Evolutionary conservation across 2,797 vertebrate species (phyloP), one percentile per base, ranked within the genome.

Genomic region (Halcyon badia): DNA sequence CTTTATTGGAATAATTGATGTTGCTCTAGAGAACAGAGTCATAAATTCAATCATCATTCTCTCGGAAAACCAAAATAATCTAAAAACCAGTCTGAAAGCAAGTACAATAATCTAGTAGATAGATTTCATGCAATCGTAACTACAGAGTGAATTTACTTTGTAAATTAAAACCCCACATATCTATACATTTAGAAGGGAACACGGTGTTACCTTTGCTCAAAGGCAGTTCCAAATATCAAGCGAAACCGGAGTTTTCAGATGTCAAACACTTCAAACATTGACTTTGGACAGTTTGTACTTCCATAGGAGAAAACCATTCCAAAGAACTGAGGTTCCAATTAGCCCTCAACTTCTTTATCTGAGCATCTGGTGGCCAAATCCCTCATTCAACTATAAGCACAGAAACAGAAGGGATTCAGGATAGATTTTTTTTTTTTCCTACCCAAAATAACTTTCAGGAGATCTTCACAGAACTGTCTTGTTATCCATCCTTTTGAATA

Each of bases 1-100:
- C 80, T 90, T 96, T 96, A 94, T 92, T 95, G 61, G 88, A 95
- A 93, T 93, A 96, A 95, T 66, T 96, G 86, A 94, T 94, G 93
- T 83, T 95, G 77, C 91, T 93, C 81, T 65, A 93, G 66, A 91
- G 86, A 97, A 78, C 71, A 82, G 7, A 44, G 78, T 64, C 57
- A 84, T 95, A 94, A 91, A 97, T 92, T 84, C 1, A 1, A 94
- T 86, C 82, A 83, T 70, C 81, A 70, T 89, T 86, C 84, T 84
- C 71, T 76, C 69, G 73, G 80, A 94, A 71, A 84, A 54, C 22
- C 60, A 42, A 96, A 96, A 94, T 71, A 86, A 84, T 91, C 76
- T 84, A 87, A 85, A 90, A 58, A 94, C 89, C 33, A 80, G 37
- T 56, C 48, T 60, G 56, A 87, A 69, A 77, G 25, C 78, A 93